Base-by-base conservation (phyloP, 2,797 vertebrate species). In the Eulemur coronatus region DNA sequence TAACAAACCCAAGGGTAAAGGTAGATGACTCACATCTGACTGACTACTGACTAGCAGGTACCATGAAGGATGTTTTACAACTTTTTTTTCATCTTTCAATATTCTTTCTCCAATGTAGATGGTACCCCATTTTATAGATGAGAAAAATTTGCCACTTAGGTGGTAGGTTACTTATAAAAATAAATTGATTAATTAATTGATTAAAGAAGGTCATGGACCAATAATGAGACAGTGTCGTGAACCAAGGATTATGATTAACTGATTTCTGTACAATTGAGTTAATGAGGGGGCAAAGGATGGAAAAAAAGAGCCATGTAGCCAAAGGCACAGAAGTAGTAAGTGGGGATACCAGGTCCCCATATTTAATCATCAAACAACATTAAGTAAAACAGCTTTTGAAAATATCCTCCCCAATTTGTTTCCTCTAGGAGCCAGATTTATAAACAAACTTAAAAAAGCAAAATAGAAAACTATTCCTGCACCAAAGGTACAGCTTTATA, bases 351-450 rank as follows among this genome's bases (percentile, higher is more conserved):
- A 73, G 33, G 30, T 63, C 15, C 4, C 26, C 65, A 24, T 30
- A 41, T 57, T 72, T 65, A 70, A 79, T 84, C 55, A 79, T 79
- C 48, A 96, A 80, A 48, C 41, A 57, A 80, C 41, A 65, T 14
- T 72, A 38, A 89, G 30, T 35, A 84, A 75, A 88, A 88, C 43
- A 95, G 22, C 65, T 84, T 89, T 48, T 79, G 57, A 73, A 92
- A 65, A 85, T 48, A 89, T 65, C 8, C 28, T 1, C 38, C 35
- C 55, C 41, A 80, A 65, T 72, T 38, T 93, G 30, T 72, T 85
- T 72, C 78, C 80, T 85, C 6, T 84, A 93, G 85, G 33, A 89
- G 55, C 38, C 73, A 80, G 33, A 57, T 63, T 89, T 80, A 72
- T 43, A 84, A 43, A 61, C 55, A 59, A 80, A 78, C 33, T 57